phyloP scores from a whole-genome alignment of 2,797 vertebrate genomes.

The Sebastolobus alascanus region DNA sequence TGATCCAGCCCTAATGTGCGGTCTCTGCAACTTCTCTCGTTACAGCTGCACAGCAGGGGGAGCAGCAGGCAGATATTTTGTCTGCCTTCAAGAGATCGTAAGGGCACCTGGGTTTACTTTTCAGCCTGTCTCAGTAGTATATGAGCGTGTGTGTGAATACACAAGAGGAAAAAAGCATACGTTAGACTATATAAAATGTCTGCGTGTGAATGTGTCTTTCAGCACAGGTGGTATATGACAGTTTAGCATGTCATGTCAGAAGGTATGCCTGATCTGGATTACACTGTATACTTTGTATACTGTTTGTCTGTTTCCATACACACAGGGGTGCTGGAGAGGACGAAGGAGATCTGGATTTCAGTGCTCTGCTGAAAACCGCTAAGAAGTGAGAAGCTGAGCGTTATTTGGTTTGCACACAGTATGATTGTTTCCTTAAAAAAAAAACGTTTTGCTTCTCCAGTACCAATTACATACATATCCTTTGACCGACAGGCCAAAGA shows the following conservation, averaged over 20 bases:
- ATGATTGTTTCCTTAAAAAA: not conserved
- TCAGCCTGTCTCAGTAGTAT: conserved; percentile 4
- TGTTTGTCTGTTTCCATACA: conserved; percentile 30
- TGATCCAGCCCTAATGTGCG: conserved; percentile 46
- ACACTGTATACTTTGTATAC: not conserved
- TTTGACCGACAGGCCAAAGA: conserved; percentile 71
- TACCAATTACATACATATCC: not conserved
- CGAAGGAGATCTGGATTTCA: conserved; percentile 92
- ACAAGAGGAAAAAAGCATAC: conserved; percentile 13
- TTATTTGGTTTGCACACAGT: conserved; percentile 6
- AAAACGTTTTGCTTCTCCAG: not conserved
- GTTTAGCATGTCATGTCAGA: conserved; percentile 12
- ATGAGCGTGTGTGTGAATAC: not conserved
- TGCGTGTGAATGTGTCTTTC: conserved; percentile 17
- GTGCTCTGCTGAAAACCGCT: conserved; percentile 88
- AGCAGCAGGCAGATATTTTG: conserved; percentile 77
- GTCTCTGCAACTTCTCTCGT: conserved; percentile 67
- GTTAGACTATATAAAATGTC: conserved; percentile 28
- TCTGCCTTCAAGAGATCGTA: conserved; percentile 87
- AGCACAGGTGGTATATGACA: not conserved
- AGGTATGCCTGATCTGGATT: not conserved
- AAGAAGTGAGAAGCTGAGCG: conserved; percentile 85
- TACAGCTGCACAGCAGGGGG: conserved; percentile 79
- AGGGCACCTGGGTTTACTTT: conserved; percentile 57
- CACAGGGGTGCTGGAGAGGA: conserved; percentile 84